A percentile compares a stretch with the other conserved stretches of the same genome.
These are phyloP conservation scores for Drosophila murphyi DNA, from an alignment of 1,140 invertebrate species.

Conservation along the genomic window DNA sequence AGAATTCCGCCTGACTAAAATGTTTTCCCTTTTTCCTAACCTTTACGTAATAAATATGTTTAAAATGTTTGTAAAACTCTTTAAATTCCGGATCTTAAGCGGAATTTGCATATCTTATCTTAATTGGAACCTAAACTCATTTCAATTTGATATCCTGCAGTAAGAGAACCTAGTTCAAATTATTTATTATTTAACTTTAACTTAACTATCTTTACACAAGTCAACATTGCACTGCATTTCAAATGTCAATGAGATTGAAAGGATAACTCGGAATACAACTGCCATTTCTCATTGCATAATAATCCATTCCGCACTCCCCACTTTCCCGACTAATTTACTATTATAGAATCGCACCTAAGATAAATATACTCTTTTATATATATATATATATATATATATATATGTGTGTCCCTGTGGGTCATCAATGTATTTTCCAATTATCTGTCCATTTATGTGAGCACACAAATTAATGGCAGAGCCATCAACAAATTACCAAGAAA, in stretches of 20 bases:
- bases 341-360: constrained; percentile 1
- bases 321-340: neutral
- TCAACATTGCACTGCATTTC: neutral
- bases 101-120: too few species aligned
- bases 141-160: too few species aligned
- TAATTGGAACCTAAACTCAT: too few species aligned
- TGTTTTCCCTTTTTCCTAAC: too few species aligned
- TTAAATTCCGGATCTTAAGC: too few species aligned
- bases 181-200: too few species aligned
- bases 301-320: neutral
- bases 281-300: neutral
- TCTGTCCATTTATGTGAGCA: constrained; percentile 2
- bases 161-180: too few species aligned
- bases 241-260: neutral
- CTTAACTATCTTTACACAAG: neutral
- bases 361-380: neutral
- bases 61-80: too few species aligned
- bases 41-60: too few species aligned
- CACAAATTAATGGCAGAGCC: constrained; percentile 62
- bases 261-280: neutral
- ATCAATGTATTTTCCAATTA: constrained; percentile 38
- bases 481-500: constrained; percentile 63
- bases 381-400: neutral
- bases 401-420: neutral
- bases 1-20: too few species aligned